These are phyloP conservation scores for Otus sunia DNA, from an alignment of 2,113 vertebrate genomes.

Conservation along the genomic window DNA sequence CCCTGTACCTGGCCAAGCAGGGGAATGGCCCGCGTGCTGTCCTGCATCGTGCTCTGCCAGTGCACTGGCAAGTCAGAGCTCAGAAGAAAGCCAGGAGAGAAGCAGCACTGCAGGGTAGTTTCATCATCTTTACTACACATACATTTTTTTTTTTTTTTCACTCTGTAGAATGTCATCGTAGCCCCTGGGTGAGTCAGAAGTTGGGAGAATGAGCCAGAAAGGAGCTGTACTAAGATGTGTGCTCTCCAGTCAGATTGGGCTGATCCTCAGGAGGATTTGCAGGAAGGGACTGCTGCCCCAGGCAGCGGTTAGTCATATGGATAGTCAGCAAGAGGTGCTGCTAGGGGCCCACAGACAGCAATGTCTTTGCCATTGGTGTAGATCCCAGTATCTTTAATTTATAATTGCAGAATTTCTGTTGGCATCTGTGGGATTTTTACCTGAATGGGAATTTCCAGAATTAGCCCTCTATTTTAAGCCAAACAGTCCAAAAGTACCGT, in stretches of 20 bases:
- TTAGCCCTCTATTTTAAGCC: background rate
- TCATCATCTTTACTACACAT: background rate
- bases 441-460: background rate
- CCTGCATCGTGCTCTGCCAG: fast-evolving
- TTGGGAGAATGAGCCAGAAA: background rate
- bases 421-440: background rate
- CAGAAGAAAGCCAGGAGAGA: background rate
- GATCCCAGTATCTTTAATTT: background rate
- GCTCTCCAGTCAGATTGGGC: background rate
- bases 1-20: background rate
- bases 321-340: background rate
- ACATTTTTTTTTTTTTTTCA: background rate
- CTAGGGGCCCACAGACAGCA: background rate
- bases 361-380: background rate
- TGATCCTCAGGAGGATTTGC: background rate
- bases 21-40: background rate
- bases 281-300: background rate
- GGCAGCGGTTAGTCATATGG: background rate
- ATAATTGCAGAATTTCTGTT: background rate
- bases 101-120: background rate
- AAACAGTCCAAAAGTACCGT: background rate
- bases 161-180: background rate
- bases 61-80: background rate
- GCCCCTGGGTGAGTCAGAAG: conserved; percentile 17
- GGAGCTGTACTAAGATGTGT: background rate